phyloP scores from a whole-genome alignment of 2,113 vertebrate genomes.

The Malurus cyaneus region DNA sequence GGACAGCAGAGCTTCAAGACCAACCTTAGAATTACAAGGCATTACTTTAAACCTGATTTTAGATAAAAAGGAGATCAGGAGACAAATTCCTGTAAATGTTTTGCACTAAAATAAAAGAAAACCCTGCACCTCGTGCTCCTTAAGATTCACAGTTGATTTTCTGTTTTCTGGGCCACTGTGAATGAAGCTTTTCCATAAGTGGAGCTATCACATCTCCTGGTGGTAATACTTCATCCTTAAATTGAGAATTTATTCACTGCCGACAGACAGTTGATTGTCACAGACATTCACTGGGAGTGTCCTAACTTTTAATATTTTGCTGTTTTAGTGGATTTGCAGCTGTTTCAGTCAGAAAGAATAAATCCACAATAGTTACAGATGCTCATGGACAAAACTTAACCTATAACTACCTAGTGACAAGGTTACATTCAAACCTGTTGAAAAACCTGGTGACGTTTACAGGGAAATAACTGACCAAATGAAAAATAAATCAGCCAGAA shows the following conservation, averaged over 20 bases:
- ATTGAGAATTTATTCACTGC: not conserved
- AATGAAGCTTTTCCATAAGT: not conserved
- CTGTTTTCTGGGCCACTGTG: not conserved
- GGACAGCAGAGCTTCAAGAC: not conserved
- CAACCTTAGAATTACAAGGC: not conserved
- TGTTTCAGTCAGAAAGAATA: constrained; percentile 3
- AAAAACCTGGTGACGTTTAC: not conserved
- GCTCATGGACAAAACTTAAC: constrained; percentile 14
- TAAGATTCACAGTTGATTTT: not conserved
- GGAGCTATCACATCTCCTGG: not conserved
- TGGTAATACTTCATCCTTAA: not conserved
- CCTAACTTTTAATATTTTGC: constrained; percentile 18
- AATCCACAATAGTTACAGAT: constrained; percentile 6
- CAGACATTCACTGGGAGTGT: not conserved
- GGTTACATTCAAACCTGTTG: not conserved
- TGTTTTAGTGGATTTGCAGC: not conserved
- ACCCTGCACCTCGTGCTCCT: fast-evolving
- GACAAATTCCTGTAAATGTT: not conserved
- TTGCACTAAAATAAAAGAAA: not conserved
- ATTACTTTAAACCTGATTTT: not conserved
- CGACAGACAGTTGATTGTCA: not conserved
- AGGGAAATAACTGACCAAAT: not conserved
- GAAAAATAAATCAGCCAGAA: not conserved
- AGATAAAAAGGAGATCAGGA: not conserved
- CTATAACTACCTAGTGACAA: not conserved